Evolutionary conservation across 2,888 invertebrate genomes (phyloP), one percentile per base, ranked within the genome.

Genomic region (Latrodectus elegans): DNA sequence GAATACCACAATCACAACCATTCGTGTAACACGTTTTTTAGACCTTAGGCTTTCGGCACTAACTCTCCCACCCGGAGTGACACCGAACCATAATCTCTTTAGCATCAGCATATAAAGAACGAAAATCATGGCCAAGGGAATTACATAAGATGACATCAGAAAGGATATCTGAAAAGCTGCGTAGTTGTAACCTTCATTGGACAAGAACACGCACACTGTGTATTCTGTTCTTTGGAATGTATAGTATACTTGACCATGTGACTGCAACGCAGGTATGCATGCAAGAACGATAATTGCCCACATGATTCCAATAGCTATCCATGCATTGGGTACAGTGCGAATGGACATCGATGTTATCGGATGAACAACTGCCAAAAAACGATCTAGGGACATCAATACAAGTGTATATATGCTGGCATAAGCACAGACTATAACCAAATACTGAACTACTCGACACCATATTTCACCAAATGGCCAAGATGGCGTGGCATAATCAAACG

Each of bases 341-440:
- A 96, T 92, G 0, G 96, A 95, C 95, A 97, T 97, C 76, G 97
- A 96, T 0, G 95, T 94, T 90, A 98, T 96, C 6, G 98, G 97
- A 92, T 97, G 97, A 1, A 97, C 97, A 3, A 98, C 98, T 53
- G 98, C 98, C 92, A 98, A 94, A 92, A 96, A 98, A 90, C 94
- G 92, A 92, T 98, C 98, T 84, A 97, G 93, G 9, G 97, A 97
- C 97, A 98, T 98, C 89, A 98, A 94, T 0, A 98, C 97, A 74
- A 98, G 93, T 0, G 97, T 98, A 93, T 97, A 98, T 8, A 98
- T 97, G 91, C 97, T 97, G 83, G 96, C 97, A 92, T 97, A 97
- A 52, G 97, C 97, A 49, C 97, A 97, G 65, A 97, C 97, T 87
- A 97, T 96, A 90, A 97, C 96, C 92, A 97, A 94, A 92, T 97